Evolutionary conservation across 2,797 vertebrate genomes (phyloP).

Genomic region (Sparidentex hasta): DNA sequence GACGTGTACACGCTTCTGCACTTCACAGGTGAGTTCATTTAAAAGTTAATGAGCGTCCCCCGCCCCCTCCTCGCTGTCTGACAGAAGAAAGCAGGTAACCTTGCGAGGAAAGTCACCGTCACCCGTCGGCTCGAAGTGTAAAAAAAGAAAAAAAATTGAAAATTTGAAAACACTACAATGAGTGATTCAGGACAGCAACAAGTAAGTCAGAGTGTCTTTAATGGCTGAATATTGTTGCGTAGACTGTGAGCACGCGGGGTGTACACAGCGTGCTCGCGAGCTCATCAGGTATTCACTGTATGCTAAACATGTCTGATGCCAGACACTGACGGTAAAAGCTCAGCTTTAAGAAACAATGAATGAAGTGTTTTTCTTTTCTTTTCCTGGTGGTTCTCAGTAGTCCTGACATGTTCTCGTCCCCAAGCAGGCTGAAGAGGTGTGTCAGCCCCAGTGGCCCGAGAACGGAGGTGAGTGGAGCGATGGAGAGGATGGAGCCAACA

Average conservation of each 20-base stretch:
- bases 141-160: background rate
- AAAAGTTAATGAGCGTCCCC: conserved; percentile 57
- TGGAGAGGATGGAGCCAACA: conserved; percentile 59
- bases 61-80: background rate
- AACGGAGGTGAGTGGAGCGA: conserved; percentile 84
- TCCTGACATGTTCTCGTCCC: background rate
- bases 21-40: conserved; percentile 74
- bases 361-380: background rate
- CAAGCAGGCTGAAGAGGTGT: conserved; percentile 64
- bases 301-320: background rate
- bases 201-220: conserved; percentile 57
- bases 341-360: background rate
- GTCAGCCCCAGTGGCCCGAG: conserved; percentile 79
- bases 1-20: conserved; percentile 26
- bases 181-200: conserved; percentile 63
- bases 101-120: conserved; percentile 16
- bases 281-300: background rate
- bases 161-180: conserved; percentile 40
- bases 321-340: background rate
- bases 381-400: background rate
- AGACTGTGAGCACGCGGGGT: background rate
- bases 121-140: conserved; percentile 10
- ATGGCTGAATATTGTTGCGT: background rate
- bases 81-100: conserved; percentile 35
- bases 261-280: background rate